Conservation (phyloP, 2,888 invertebrate species). For the Torymus texanus region DNA sequence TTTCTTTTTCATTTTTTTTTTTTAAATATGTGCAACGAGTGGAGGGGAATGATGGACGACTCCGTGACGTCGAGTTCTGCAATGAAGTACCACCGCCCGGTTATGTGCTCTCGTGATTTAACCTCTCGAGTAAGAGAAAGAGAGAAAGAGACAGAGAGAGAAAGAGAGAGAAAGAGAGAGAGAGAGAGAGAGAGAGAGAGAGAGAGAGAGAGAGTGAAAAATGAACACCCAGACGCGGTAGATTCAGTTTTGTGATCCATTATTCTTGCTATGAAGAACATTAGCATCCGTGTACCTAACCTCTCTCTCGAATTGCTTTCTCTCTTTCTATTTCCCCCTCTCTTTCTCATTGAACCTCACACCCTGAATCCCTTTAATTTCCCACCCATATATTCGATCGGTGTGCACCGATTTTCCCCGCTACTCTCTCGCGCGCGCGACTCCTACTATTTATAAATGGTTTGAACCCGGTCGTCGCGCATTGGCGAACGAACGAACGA, state of each 20-base stretch:
- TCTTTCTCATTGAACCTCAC: background rate
- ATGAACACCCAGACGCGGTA: too few species aligned
- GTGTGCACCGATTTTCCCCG: conserved; percentile 33
- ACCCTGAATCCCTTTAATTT: too few species aligned
- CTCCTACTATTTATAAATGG: conserved; percentile 72
- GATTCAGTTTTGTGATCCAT: too few species aligned
- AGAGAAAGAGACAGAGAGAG: too few species aligned
- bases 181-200: too few species aligned
- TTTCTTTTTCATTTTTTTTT: background rate
- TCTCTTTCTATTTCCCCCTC: conserved; percentile 4
- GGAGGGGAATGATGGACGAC: conserved; percentile 4
- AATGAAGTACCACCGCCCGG: too few species aligned
- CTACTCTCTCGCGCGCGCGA: conserved; percentile 59
- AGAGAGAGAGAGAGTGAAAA: too few species aligned
- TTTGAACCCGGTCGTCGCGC: conserved; percentile 70
- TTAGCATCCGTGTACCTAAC: too few species aligned
- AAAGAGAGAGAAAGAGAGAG: too few species aligned
- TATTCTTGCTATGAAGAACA: too few species aligned
- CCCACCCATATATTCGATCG: too few species aligned
- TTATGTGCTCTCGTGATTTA: background rate
- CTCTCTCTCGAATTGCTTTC: too few species aligned
- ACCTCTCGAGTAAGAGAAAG: background rate
- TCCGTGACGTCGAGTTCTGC: background rate
- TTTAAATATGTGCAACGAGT: background rate
- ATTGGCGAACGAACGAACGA: conserved; percentile 65